These are phyloP conservation scores for Cynaeus angustus DNA, from an alignment of 2,888 invertebrate genomes.

Conservation along the genomic window DNA sequence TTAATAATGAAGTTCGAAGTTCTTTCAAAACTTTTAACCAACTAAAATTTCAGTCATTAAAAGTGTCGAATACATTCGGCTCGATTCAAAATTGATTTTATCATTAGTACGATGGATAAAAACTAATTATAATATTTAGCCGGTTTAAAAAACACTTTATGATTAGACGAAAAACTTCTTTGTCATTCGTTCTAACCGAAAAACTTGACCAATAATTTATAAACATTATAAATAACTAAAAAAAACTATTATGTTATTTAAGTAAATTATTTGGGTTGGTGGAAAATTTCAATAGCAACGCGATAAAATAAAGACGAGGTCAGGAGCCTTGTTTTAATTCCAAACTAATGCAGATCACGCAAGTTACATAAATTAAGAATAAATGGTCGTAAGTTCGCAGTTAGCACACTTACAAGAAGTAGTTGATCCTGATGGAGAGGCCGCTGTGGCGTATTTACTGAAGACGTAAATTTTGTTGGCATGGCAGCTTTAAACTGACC, in stretches of 20 bases:
- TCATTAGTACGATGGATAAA: conserved; percentile 23
- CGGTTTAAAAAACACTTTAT: conserved; percentile 19
- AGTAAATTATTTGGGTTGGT: conserved; percentile 14
- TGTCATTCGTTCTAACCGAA: conserved; percentile 10
- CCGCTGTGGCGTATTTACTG: conserved; percentile 32
- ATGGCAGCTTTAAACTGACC: conserved; percentile 42
- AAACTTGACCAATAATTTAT: conserved; percentile 23
- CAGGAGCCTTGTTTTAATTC: conserved; percentile 46
- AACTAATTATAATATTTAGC: conserved; percentile 41
- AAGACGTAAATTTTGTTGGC: conserved; percentile 41
- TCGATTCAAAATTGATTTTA: conserved; percentile 41
- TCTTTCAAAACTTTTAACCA: conserved; percentile 39
- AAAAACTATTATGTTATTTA: conserved; percentile 27
- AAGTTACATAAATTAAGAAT: conserved; percentile 49
- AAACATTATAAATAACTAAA: conserved; percentile 16
- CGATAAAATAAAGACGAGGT: conserved; percentile 39
- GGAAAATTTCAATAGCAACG: conserved; percentile 23
- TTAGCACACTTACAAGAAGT: conserved; percentile 48
- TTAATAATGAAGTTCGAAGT: conserved; percentile 44
- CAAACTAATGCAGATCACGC: conserved; percentile 48
- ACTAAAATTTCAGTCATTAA: conserved; percentile 45
- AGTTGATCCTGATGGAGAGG: conserved; percentile 47
- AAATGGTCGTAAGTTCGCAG: conserved; percentile 50
- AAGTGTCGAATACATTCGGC: conserved; percentile 44
- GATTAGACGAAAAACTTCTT: conserved; percentile 21